Percentiles rank a stretch among this genome's conserved stretches.
phyloP scores from a whole-genome alignment of 2,797 vertebrate genomes.

The Catamblyrhynchus diadema region DNA sequence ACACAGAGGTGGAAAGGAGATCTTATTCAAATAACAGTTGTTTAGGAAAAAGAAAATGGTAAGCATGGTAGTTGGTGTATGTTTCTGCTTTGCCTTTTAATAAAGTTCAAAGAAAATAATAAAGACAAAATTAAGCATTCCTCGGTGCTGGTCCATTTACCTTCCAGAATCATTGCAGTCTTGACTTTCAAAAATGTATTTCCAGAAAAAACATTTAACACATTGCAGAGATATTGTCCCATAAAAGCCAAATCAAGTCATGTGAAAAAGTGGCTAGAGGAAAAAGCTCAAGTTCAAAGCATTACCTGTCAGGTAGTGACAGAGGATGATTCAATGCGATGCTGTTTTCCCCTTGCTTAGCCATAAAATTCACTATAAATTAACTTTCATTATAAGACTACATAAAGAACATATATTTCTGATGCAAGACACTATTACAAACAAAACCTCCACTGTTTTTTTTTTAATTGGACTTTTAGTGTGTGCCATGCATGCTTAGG shows the following conservation, averaged over 20 bases:
- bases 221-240: neutral
- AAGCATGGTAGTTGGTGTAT: neutral
- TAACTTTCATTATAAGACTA: neutral
- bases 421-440: neutral
- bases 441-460: neutral
- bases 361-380: neutral
- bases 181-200: neutral
- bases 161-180: neutral
- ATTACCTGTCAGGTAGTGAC: neutral
- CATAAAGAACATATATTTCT: neutral
- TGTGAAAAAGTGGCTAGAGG: neutral
- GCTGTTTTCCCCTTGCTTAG: neutral
- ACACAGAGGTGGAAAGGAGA: neutral
- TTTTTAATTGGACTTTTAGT: neutral
- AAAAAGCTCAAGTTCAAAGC: neutral
- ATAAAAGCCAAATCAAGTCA: neutral
- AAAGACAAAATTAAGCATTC: neutral
- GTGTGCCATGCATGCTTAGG: neutral
- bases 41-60: neutral
- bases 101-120: neutral
- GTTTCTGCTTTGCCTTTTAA: neutral
- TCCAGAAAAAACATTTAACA: neutral
- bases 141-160: neutral
- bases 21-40: neutral
- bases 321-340: neutral